phyloP scores from a whole-genome alignment of 2,888 invertebrate genomes.

The Nymphalis urticae region DNA sequence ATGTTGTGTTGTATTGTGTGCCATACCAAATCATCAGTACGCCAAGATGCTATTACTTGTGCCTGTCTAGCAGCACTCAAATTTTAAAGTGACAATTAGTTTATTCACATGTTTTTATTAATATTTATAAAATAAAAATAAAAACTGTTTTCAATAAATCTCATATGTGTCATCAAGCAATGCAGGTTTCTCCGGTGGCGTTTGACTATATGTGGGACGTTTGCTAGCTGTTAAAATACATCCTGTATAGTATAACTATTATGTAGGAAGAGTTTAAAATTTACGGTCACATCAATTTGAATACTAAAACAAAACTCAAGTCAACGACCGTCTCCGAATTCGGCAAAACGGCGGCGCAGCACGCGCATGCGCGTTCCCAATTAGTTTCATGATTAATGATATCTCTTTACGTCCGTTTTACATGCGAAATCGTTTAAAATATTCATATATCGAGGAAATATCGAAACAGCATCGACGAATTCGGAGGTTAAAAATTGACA shows the following conservation, averaged over 20 bases:
- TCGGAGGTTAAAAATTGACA: neutral
- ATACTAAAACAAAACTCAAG: constrained; percentile 19
- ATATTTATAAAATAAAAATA: no score
- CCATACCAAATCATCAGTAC: no score
- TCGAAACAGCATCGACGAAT: constrained; percentile 2
- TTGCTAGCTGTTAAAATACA: neutral
- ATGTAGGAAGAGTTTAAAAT: constrained; percentile 10
- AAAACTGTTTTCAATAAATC: no score
- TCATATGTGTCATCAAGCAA: no score
- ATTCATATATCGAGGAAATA: constrained; percentile 10
- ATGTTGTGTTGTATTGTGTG: no score
- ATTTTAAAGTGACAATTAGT: no score
- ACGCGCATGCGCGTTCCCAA: constrained; percentile 40
- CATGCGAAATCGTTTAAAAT: constrained; percentile 38
- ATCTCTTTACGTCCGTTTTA: constrained; percentile 37
- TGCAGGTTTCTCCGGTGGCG: no score
- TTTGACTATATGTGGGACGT: no score
- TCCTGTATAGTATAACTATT: neutral
- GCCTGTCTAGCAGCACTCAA: no score
- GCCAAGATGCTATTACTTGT: no score
- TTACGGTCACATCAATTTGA: constrained; percentile 11
- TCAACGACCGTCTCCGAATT: constrained; percentile 33
- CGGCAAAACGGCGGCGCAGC: constrained; percentile 36
- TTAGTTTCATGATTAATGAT: constrained; percentile 40
- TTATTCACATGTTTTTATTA: no score